A percentile compares a stretch with the other conserved stretches of the same genome.
Conservation (phyloP, 2,888 invertebrate species). For the Bimastos eiseni region DNA sequence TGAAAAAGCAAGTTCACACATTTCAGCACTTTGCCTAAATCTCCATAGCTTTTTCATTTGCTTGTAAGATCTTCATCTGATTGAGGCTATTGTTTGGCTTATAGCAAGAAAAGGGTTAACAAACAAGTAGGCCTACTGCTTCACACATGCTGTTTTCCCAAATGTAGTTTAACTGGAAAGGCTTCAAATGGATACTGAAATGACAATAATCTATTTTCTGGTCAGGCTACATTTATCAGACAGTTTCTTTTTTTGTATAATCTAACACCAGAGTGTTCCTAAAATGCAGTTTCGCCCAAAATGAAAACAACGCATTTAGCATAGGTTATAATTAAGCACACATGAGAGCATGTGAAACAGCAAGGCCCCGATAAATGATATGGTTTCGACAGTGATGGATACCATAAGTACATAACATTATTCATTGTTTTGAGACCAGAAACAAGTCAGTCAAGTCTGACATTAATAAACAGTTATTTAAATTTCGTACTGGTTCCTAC, state of each 20-base stretch:
- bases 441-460: neutral
- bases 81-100: neutral
- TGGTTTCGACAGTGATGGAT: neutral
- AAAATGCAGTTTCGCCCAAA: neutral
- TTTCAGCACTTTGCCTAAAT: neutral
- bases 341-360: neutral
- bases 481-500: neutral
- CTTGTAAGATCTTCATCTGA: neutral
- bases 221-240: neutral
- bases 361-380: neutral
- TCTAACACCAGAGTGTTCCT: neutral
- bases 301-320: neutral
- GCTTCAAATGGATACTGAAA: neutral
- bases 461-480: neutral
- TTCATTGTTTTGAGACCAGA: neutral
- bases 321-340: neutral
- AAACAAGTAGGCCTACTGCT: neutral
- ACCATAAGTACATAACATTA: neutral
- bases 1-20: neutral
- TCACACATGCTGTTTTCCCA: neutral
- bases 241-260: neutral
- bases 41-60: neutral
- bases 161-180: neutral
- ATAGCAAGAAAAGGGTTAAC: neutral
- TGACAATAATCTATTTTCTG: neutral